Conservation (phyloP, 2,113 vertebrate species). For the Euleptes europaea region DNA sequence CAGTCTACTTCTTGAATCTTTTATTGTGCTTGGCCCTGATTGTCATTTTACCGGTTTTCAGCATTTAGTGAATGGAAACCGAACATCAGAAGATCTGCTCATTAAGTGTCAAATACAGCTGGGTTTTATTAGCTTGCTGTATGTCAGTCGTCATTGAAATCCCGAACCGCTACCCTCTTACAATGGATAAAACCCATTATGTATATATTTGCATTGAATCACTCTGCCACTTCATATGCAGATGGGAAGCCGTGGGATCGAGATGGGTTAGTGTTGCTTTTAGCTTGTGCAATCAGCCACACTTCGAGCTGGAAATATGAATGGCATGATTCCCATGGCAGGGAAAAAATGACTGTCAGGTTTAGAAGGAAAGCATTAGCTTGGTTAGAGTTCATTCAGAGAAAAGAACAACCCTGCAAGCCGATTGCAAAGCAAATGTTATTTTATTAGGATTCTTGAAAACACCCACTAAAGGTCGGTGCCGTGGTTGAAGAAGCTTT, state of each 20-base stretch:
- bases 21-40: neutral
- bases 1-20: conserved; percentile 27
- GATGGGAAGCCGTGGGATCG: conserved; percentile 46
- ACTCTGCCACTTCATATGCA: conserved; percentile 47
- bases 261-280: conserved; percentile 50
- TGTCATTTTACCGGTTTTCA: neutral
- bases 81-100: conserved; percentile 30
- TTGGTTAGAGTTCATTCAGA: conserved; percentile 38
- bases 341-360: conserved; percentile 54
- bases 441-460: conserved; percentile 60
- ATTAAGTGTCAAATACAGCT: neutral
- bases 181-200: conserved; percentile 29
- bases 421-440: conserved; percentile 49
- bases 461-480: conserved; percentile 58
- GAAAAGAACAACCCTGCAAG: conserved; percentile 28
- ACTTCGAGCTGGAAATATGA: conserved; percentile 45
- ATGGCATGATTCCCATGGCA: conserved; percentile 59
- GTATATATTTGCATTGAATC: conserved; percentile 38
- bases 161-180: neutral
- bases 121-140: conserved; percentile 11
- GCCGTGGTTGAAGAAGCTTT: conserved; percentile 66
- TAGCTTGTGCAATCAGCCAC: conserved; percentile 41
- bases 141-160: conserved; percentile 18
- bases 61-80: conserved; percentile 11
- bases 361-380: conserved; percentile 57